Evolutionary conservation across 2,888 invertebrate species (phyloP), one percentile per base, ranked within the genome.

Genomic region (Anthrax anthrax): DNA sequence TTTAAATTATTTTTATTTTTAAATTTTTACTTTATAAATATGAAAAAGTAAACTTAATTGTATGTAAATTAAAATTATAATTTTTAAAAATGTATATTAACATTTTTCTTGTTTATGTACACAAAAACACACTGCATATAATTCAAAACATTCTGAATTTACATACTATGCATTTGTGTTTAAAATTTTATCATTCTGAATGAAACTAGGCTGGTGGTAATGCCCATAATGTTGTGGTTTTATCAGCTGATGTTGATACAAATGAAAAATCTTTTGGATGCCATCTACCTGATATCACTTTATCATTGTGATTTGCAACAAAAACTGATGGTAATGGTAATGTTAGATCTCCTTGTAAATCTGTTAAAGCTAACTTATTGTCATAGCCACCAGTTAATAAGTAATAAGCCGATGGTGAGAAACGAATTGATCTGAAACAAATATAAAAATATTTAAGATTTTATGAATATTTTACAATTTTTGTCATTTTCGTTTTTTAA

Each of bases 241-340:
- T 89, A 66, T 96, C 96, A 5, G 95, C 95, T 47, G 90, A 89
- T 9, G 94, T 90, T 48, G 89, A 91, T 49, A 95, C 74, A 71
- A 95, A 96, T 10, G 91, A 88, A 70, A 95, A 91, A 65, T 95
- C 94, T 49, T 84, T 79, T 1, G 95, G 94, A 64, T 96, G 95
- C 94, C 95, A 95, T 55, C 92, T 79, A 46, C 89, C 92, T 37
- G 94, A 92, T 57, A 95, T 94, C 29, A 91, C 91, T 73, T 96
- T 95, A 71, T 96, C 95, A 50, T 84, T 80, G 61, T 96, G 95
- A 52, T 91, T 85, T 10, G 92, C 94, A 2, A 95, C 94, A 0
- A 89, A 87, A 19, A 95, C 89, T 61, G 91, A 91, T 12, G 90
- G 91, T 55, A 95, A 71, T 1, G 91, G 81, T 64, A 86, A 81